These are phyloP conservation scores for Pachliopta kotzebuea DNA, from an alignment of 2,888 invertebrate genomes.

Conservation along the genomic window DNA sequence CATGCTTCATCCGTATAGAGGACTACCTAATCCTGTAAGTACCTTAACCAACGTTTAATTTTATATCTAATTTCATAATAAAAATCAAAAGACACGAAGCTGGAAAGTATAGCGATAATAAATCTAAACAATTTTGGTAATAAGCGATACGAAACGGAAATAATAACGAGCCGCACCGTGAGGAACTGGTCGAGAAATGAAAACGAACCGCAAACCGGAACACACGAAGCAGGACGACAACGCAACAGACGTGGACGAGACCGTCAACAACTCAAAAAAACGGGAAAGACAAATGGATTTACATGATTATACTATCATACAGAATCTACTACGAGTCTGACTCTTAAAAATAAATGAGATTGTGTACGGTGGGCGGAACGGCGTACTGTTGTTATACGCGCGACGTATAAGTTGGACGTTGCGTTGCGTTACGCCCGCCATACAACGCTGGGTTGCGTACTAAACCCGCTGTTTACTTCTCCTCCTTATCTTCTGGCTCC, in stretches of 20 bases:
- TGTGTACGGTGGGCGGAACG: slow-evolving; percentile 27
- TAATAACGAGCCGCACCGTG: slow-evolving; percentile 1
- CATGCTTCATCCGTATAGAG: slow-evolving; percentile 44
- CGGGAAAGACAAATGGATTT: slow-evolving; percentile 79
- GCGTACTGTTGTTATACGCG: slow-evolving; percentile 6
- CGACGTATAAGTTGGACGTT: slow-evolving; percentile 11
- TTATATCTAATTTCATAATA: slow-evolving; percentile 33
- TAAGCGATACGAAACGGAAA: background rate
- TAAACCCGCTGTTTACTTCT: slow-evolving; percentile 73
- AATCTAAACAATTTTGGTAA: background rate
- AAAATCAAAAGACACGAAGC: slow-evolving; percentile 35
- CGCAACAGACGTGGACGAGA: slow-evolving; percentile 36
- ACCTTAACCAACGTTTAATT: slow-evolving; percentile 47
- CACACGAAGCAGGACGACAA: slow-evolving; percentile 6
- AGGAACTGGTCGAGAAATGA: background rate
- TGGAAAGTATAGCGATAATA: slow-evolving; percentile 29
- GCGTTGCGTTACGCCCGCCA: slow-evolving; percentile 29
- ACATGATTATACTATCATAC: slow-evolving; percentile 64
- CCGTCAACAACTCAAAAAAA: slow-evolving; percentile 55
- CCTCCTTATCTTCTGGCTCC: slow-evolving; percentile 86
- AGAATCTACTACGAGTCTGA: slow-evolving; percentile 65
- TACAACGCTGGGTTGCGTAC: slow-evolving; percentile 31
- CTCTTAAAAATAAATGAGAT: slow-evolving; percentile 32
- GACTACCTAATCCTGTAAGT: slow-evolving; percentile 53
- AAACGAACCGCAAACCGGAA: slow-evolving; percentile 13